Evolutionary conservation across 2,888 invertebrate genomes (phyloP).

Genomic region (Dexiosoma caninum): DNA sequence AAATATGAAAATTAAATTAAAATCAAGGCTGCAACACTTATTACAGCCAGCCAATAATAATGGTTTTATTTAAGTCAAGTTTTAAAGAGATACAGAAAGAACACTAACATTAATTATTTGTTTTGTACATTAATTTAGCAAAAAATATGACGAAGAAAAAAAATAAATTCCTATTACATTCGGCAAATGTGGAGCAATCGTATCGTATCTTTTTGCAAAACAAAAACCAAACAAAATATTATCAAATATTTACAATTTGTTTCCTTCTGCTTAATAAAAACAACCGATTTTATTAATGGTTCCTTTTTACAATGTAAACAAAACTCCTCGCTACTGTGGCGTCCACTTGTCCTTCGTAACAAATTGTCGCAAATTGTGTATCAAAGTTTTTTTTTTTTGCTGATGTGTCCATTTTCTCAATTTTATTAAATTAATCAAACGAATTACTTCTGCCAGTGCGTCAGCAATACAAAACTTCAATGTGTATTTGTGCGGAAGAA

Average conservation of each 20-base stretch:
- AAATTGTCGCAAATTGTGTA: constrained; percentile 2
- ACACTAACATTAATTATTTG: too few species aligned
- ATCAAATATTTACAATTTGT: background rate
- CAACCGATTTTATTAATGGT: constrained; percentile 42
- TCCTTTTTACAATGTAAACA: constrained; percentile 20
- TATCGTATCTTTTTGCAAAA: too few species aligned
- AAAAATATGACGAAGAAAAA: too few species aligned
- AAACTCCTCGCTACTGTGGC: constrained; percentile 43
- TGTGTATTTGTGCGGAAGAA: constrained; percentile 43
- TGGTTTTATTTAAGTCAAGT: too few species aligned
- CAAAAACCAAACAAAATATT: too few species aligned
- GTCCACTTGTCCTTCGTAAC: constrained; percentile 39
- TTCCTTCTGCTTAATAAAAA: background rate
- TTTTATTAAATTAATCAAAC: constrained; percentile 57
- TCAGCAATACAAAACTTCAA: constrained; percentile 3
- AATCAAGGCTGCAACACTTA: background rate
- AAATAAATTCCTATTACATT: too few species aligned
- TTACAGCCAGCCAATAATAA: background rate
- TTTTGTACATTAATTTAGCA: too few species aligned
- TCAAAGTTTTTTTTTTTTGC: constrained; percentile 3
- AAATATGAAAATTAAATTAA: constrained; percentile 21
- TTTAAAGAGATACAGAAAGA: too few species aligned
- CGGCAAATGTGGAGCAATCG: too few species aligned
- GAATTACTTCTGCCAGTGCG: constrained; percentile 30
- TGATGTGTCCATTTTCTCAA: constrained; percentile 20